Percentiles rank a stretch among this genome's conserved stretches.
phyloP scores from a whole-genome alignment of 2,797 vertebrate species.

The Luscinia megarhynchos region DNA sequence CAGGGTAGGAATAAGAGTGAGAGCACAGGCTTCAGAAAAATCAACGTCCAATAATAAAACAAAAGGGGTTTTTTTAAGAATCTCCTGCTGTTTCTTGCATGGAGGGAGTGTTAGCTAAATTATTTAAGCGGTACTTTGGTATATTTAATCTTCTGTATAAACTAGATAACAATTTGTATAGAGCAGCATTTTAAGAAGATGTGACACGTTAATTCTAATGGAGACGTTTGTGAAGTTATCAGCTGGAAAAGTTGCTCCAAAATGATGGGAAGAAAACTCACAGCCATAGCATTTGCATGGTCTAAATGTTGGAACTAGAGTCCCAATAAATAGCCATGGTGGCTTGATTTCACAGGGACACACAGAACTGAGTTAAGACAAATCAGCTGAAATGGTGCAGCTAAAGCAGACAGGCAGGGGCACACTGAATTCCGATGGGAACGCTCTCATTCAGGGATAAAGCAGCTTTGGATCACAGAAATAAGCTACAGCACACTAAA shows the following conservation, averaged over 20 bases:
- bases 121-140: slow-evolving; percentile 22
- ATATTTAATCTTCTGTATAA: slow-evolving; percentile 55
- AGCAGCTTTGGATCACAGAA: background rate
- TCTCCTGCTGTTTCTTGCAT: slow-evolving; percentile 39
- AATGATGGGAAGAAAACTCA: background rate
- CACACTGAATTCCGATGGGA: background rate
- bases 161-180: slow-evolving; percentile 23
- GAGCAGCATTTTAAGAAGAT: slow-evolving; percentile 26
- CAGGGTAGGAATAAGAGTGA: slow-evolving; percentile 27
- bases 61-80: slow-evolving; percentile 3
- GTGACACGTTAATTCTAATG: background rate
- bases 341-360: background rate
- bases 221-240: background rate
- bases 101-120: background rate
- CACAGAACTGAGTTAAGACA: background rate
- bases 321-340: background rate
- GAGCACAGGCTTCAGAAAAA: slow-evolving; percentile 43
- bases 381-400: background rate
- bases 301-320: background rate
- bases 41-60: slow-evolving; percentile 46
- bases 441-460: background rate
- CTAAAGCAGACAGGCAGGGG: background rate
- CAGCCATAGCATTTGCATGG: background rate
- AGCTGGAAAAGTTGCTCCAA: background rate
- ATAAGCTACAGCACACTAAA: background rate